A percentile compares a stretch with the other conserved stretches of the same genome.
phyloP scores from a whole-genome alignment of 2,797 vertebrate species.

The Trachurus trachurus region DNA sequence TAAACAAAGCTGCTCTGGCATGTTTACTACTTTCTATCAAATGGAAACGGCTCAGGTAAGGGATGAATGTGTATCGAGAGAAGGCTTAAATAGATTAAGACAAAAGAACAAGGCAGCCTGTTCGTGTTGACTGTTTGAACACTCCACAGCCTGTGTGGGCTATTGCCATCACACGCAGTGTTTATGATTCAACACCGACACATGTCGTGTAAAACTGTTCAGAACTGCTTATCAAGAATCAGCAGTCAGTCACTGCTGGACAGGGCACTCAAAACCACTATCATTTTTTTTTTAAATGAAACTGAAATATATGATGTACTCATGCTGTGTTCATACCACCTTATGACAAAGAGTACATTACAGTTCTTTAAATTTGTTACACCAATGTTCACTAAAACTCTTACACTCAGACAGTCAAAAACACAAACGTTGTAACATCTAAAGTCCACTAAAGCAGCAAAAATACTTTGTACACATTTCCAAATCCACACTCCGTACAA shows the following conservation, averaged over 20 bases:
- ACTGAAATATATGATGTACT: too few species aligned
- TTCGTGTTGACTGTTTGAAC: too few species aligned
- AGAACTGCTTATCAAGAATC: neutral
- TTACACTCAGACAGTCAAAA: too few species aligned
- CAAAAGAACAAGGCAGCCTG: too few species aligned
- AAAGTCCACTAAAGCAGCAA: too few species aligned
- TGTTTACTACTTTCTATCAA: neutral
- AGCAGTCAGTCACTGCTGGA: neutral
- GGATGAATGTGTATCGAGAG: neutral
- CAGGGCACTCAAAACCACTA: neutral
- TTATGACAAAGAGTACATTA: neutral
- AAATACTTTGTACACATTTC: neutral
- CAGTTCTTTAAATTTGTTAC: too few species aligned
- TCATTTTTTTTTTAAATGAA: too few species aligned
- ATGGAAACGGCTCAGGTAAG: neutral
- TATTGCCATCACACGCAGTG: neutral
- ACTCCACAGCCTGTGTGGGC: neutral
- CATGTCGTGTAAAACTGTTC: neutral
- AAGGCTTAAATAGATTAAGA: too few species aligned
- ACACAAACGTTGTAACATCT: too few species aligned
- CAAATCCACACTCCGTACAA: too few species aligned
- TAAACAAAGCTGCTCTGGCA: neutral
- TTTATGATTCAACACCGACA: constrained; percentile 18
- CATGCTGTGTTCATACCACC: too few species aligned
- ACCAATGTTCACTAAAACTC: too few species aligned